Percentiles rank a stretch among this genome's conserved stretches.
phyloP scores from a whole-genome alignment of 2,113 vertebrate genomes.

The Equus quagga region DNA sequence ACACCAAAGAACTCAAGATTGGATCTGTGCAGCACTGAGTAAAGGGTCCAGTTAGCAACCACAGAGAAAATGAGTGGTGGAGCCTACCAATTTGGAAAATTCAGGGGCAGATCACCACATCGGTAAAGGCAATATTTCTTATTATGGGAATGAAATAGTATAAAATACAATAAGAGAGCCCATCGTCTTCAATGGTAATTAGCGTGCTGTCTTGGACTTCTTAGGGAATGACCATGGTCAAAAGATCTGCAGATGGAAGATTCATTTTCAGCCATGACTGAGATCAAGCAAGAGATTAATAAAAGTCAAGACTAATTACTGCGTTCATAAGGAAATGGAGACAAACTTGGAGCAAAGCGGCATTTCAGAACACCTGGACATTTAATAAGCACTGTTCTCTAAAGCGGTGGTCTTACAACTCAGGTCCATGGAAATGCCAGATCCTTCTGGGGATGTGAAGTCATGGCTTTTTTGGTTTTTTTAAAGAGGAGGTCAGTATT shows the following conservation, averaged over 20 bases:
- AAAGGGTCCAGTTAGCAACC: not conserved
- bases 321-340: not conserved
- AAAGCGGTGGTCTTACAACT: not conserved
- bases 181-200: not conserved
- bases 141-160: not conserved
- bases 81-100: not conserved
- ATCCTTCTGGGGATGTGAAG: not conserved
- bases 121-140: not conserved
- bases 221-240: not conserved
- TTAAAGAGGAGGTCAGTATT: not conserved
- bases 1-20: not conserved
- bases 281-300: slow-evolving; percentile 9
- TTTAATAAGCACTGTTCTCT: not conserved
- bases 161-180: not conserved
- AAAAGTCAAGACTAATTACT: not conserved
- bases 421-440: not conserved
- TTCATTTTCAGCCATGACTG: not conserved
- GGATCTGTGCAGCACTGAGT: not conserved
- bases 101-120: not conserved
- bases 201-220: not conserved
- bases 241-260: not conserved
- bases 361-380: not conserved
- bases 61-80: not conserved
- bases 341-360: not conserved
- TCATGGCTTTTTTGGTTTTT: not conserved